phyloP scores from a whole-genome alignment of 2,113 vertebrate species.

The Lophius piscatorius region DNA sequence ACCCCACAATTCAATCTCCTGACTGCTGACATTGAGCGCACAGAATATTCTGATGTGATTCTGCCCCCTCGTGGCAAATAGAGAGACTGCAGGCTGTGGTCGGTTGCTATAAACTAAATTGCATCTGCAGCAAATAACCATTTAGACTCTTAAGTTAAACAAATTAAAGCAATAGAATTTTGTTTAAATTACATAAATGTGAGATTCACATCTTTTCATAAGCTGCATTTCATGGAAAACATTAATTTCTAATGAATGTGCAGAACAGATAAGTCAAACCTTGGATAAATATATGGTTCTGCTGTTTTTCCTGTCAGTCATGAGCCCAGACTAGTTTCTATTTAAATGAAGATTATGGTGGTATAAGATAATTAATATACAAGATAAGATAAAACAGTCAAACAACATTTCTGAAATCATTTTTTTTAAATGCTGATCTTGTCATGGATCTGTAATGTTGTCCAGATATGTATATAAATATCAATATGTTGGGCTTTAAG shows the following conservation, averaged over 20 bases:
- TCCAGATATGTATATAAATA: no score
- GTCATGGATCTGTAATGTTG: no score
- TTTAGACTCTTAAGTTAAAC: not conserved
- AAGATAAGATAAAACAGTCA: no score
- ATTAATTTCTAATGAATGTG: not conserved
- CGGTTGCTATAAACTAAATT: no score
- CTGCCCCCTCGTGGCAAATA: constrained; percentile 43
- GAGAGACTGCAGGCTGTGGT: not conserved
- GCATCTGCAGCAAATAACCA: no score
- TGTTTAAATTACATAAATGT: not conserved
- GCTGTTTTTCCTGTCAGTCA: not conserved
- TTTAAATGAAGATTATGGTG: no score
- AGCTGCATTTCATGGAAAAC: not conserved
- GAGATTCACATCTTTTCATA: not conserved
- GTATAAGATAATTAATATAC: no score
- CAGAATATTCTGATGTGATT: constrained; percentile 12
- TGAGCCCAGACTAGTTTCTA: no score
- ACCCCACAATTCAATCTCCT: not conserved
- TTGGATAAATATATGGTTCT: not conserved
- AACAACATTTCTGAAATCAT: no score
- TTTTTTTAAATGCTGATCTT: no score
- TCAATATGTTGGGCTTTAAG: no score
- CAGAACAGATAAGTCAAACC: not conserved
- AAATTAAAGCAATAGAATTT: constrained; percentile 5
- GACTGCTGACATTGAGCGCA: constrained; percentile 1